phyloP scores from a whole-genome alignment of 2,888 invertebrate species.

The Mythimna loreyi region DNA sequence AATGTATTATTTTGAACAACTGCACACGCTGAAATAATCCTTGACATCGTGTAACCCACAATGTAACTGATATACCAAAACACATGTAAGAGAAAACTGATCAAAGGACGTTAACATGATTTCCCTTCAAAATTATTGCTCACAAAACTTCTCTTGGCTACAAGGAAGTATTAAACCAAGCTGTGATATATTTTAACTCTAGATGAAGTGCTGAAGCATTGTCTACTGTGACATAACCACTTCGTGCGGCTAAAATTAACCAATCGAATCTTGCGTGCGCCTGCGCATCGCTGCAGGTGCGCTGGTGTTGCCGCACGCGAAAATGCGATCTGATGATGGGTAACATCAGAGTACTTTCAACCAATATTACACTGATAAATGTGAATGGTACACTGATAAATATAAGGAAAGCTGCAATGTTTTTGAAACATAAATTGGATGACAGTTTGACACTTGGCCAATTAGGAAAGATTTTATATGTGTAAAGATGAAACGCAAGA shows the following conservation, averaged over 20 bases:
- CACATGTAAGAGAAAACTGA: constrained; percentile 10
- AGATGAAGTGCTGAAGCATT: constrained; percentile 73
- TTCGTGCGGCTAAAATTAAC: constrained; percentile 83
- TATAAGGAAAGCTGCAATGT: constrained; percentile 14
- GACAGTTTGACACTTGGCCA: constrained; percentile 7
- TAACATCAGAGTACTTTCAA: constrained; percentile 63
- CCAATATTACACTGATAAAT: constrained; percentile 11
- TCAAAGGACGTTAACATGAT: constrained; percentile 4
- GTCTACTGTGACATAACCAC: constrained; percentile 85
- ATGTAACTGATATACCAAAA: constrained; percentile 21
- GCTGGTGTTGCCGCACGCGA: constrained; percentile 77
- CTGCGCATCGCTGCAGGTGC: constrained; percentile 87
- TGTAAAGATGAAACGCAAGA: constrained; percentile 29
- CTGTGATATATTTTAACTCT: constrained; percentile 64
- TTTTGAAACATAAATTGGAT: constrained; percentile 6
- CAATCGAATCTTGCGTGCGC: constrained; percentile 78
- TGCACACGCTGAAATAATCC: constrained; percentile 8
- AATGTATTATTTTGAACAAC: constrained; percentile 18
- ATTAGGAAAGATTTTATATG: constrained; percentile 18
- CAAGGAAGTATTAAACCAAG: constrained; percentile 65
- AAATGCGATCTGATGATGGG: constrained; percentile 69
- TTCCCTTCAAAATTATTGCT: constrained; percentile 10
- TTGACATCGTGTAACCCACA: constrained; percentile 25
- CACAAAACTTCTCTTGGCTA: constrained; percentile 21
- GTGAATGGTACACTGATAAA: constrained; percentile 1